Evolutionary conservation across 2,888 invertebrate species (phyloP).

Genomic region (Crossocerus cetratus): DNA sequence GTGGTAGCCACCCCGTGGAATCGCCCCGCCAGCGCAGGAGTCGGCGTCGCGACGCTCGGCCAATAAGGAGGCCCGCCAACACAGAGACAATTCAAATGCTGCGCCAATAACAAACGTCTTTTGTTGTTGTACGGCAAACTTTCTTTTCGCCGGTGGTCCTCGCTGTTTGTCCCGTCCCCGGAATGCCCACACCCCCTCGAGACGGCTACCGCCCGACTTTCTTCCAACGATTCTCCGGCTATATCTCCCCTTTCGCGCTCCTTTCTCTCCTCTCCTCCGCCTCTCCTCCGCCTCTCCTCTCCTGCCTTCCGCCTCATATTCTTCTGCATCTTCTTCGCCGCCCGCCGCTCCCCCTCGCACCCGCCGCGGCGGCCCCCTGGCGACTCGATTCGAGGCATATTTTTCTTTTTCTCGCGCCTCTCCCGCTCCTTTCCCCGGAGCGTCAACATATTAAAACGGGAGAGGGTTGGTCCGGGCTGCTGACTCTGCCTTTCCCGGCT

Average conservation of each 20-base stretch:
- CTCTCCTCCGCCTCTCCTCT: slow-evolving; percentile 33
- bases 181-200: slow-evolving; percentile 56
- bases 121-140: slow-evolving; percentile 75
- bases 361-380: slow-evolving; percentile 48
- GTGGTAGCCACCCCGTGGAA: slow-evolving; percentile 62
- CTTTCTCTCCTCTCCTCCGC: slow-evolving; percentile 25
- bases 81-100: slow-evolving; percentile 76
- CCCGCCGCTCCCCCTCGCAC: too few species aligned
- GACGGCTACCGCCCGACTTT: slow-evolving; percentile 36
- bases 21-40: slow-evolving; percentile 66
- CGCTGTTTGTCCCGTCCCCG: slow-evolving; percentile 67
- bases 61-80: slow-evolving; percentile 74
- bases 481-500: slow-evolving; percentile 66
- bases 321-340: slow-evolving; percentile 24
- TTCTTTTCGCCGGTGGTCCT: slow-evolving; percentile 66
- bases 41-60: slow-evolving; percentile 70
- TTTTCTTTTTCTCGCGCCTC: slow-evolving; percentile 55
- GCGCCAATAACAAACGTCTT: slow-evolving; percentile 77
- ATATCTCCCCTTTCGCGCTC: slow-evolving; percentile 27
- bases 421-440: slow-evolving; percentile 56
- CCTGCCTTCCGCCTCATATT: slow-evolving; percentile 27
- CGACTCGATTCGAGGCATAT: slow-evolving; percentile 54
- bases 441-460: slow-evolving; percentile 73
- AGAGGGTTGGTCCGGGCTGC: slow-evolving; percentile 63
- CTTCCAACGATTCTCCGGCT: slow-evolving; percentile 22